phyloP scores from a whole-genome alignment of 2,797 vertebrate genomes.

The Tenualosa ilisha region DNA sequence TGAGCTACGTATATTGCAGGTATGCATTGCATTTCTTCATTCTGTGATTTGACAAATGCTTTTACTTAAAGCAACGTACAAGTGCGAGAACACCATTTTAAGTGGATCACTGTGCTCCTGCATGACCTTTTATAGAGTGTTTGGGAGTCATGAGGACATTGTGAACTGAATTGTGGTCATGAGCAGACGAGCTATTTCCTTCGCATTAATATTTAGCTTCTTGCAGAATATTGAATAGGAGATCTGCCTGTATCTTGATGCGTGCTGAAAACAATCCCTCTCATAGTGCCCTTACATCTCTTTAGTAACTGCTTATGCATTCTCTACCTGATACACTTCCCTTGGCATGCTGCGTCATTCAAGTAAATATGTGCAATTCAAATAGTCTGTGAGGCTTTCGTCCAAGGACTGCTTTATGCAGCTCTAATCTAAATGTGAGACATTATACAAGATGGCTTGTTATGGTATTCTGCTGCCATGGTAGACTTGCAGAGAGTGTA shows the following conservation, averaged over 20 bases:
- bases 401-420: constrained; percentile 51
- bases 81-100: background rate
- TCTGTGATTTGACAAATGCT: background rate
- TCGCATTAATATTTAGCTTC: background rate
- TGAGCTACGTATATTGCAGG: background rate
- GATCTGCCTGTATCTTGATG: constrained; percentile 31
- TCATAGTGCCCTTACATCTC: constrained; percentile 28
- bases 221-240: constrained; percentile 42
- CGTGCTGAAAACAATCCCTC: constrained; percentile 39
- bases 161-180: background rate
- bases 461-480: constrained; percentile 42
- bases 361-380: constrained; percentile 48
- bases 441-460: constrained; percentile 54
- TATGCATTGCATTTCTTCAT: background rate
- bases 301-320: constrained; percentile 49
- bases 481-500: constrained; percentile 38
- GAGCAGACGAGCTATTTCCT: background rate
- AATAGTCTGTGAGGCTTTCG: constrained; percentile 49
- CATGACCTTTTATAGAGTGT: background rate
- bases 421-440: constrained; percentile 55
- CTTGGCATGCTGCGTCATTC: constrained; percentile 42
- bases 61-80: background rate
- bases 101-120: background rate
- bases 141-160: background rate
- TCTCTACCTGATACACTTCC: constrained; percentile 45